Conservation (phyloP, 2,888 invertebrate genomes). For the Drosophila nigritarsus region DNA sequence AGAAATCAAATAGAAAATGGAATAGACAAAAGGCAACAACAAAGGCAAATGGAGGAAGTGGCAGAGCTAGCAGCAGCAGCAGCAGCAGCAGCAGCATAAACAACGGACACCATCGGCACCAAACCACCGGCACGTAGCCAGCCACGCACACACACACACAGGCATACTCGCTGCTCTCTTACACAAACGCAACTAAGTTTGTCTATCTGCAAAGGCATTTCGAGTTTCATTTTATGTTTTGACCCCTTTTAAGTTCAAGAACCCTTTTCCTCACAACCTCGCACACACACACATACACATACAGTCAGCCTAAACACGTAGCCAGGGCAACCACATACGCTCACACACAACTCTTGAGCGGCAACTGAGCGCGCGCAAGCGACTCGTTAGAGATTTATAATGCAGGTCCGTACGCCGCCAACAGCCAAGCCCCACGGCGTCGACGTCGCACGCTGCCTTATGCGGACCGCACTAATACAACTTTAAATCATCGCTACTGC, state of each 20-base stretch:
- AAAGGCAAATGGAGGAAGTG: constrained; percentile 76
- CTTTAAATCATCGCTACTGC: constrained; percentile 34
- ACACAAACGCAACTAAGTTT: constrained; percentile 63
- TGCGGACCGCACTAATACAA: constrained; percentile 55
- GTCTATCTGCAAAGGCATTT: constrained; percentile 81
- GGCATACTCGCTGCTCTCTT: constrained; percentile 27
- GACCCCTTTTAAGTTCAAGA: constrained; percentile 85
- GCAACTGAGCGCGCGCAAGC: constrained; percentile 69
- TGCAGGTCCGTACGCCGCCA: constrained; percentile 51
- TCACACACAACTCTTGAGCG: constrained; percentile 60
- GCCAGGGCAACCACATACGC: constrained; percentile 52
- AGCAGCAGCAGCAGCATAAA: constrained; percentile 54
- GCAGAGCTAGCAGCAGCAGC: constrained; percentile 45
- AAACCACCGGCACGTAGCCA: constrained; percentile 61
- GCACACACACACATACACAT: constrained; percentile 23
- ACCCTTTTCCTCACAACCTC: constrained; percentile 82
- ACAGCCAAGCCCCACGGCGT: constrained; percentile 53
- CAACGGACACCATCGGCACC: constrained; percentile 71
- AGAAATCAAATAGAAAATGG: constrained; percentile 79
- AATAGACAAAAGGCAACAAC: constrained; percentile 70
- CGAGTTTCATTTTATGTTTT: constrained; percentile 82
- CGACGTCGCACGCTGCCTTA: constrained; percentile 42
- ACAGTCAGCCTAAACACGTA: constrained; percentile 15
- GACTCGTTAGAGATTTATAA: constrained; percentile 72
- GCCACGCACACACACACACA: constrained; percentile 39